phyloP scores from a whole-genome alignment of 2,888 invertebrate species.

The Plebejus anna region DNA sequence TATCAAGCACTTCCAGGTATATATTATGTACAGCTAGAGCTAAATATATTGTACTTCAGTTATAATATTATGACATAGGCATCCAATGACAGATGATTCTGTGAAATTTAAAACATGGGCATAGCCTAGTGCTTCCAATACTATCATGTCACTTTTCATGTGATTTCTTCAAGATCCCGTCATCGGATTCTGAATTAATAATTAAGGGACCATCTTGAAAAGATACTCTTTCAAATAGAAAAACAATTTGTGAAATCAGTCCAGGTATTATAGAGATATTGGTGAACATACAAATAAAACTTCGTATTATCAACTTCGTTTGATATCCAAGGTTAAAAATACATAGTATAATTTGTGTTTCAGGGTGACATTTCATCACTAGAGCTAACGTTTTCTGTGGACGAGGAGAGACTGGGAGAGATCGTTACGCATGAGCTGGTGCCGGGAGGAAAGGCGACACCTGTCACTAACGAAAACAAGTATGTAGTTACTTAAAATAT shows the following conservation, averaged over 20 bases:
- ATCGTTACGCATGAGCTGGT: constrained; percentile 97
- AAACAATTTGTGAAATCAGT: not conserved
- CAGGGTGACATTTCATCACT: constrained; percentile 94
- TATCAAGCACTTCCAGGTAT: constrained; percentile 92
- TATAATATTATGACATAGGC: too few relatives aligned
- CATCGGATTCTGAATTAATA: too few relatives aligned
- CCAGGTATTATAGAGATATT: not conserved
- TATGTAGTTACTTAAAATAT: constrained; percentile 51
- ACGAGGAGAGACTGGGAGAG: constrained; percentile 96
- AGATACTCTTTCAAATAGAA: not conserved
- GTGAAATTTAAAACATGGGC: too few relatives aligned
- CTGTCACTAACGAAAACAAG: constrained; percentile 98
- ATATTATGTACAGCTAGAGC: too few relatives aligned
- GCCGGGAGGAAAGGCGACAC: constrained; percentile 95
- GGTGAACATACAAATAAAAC: not conserved
- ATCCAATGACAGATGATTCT: too few relatives aligned
- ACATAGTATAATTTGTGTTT: constrained; percentile 35
- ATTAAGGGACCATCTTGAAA: too few relatives aligned
- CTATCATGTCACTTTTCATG: too few relatives aligned
- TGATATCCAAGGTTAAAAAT: not conserved
- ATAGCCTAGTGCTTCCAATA: too few relatives aligned
- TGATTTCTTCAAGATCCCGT: not conserved
- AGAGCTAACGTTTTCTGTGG: constrained; percentile 97
- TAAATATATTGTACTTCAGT: too few relatives aligned
- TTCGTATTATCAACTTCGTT: not conserved